Evolutionary conservation across 2,113 vertebrate genomes (phyloP).

Genomic region (Odocoileus hemionus): DNA sequence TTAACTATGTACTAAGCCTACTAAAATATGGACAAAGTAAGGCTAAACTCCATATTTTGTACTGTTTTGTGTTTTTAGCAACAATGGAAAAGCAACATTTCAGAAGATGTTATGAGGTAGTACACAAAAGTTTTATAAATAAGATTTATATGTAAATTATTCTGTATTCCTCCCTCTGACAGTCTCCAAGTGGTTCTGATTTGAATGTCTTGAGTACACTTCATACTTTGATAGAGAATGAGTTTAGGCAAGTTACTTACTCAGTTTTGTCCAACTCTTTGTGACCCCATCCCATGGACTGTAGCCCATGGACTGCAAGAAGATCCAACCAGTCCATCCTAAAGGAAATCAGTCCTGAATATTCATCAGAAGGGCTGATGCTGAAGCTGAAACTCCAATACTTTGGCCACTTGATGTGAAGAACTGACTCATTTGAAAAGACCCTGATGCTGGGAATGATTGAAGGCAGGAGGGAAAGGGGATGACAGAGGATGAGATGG

Average conservation of each 20-base stretch:
- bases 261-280: background rate
- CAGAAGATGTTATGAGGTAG: background rate
- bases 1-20: background rate
- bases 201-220: background rate
- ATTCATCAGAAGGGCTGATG: background rate
- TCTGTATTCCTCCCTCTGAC: background rate
- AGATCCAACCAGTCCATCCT: background rate
- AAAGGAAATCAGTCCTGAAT: background rate
- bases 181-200: background rate
- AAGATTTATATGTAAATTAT: background rate
- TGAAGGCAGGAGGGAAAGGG: background rate
- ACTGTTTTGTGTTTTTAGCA: background rate
- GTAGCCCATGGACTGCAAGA: background rate
- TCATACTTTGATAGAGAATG: background rate
- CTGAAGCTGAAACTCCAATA: background rate
- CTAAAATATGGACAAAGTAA: background rate
- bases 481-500: background rate
- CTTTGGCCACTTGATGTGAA: background rate
- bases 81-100: background rate
- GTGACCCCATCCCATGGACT: background rate
- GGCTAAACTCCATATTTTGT: background rate
- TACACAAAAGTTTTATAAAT: background rate
- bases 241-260: background rate
- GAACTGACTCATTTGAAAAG: background rate
- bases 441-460: background rate